Evolutionary conservation across 23 tunicate genomes (phyloP).

Genomic region (Trididemnum clinides): DNA sequence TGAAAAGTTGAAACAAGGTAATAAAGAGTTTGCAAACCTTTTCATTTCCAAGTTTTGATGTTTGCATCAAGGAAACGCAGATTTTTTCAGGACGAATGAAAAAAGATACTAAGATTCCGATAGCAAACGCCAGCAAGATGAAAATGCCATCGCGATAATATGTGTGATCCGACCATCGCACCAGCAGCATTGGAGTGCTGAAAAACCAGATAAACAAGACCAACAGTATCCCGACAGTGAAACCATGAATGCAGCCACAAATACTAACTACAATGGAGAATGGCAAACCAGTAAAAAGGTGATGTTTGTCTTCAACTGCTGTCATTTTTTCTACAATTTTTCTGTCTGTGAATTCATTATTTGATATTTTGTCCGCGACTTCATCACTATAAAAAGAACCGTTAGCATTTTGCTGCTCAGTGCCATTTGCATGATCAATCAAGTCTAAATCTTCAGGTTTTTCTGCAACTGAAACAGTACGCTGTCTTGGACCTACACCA

Average conservation of each 20-base stretch:
- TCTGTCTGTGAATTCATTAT: neutral
- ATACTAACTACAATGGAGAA: neutral
- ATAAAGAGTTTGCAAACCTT: too few relatives aligned
- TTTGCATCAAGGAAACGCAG: neutral
- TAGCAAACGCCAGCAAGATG: constrained; percentile 28
- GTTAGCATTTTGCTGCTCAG: neutral
- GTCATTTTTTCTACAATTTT: neutral
- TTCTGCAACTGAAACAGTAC: neutral
- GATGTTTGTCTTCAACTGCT: neutral
- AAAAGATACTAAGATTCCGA: constrained; percentile 3
- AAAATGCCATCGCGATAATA: constrained; percentile 1
- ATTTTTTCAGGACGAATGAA: neutral
- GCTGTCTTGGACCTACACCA: neutral
- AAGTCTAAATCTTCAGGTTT: neutral
- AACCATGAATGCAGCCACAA: constrained; percentile 36
- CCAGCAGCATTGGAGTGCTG: constrained; percentile 46
- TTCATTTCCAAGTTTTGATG: too few relatives aligned
- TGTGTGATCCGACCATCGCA: constrained; percentile 45
- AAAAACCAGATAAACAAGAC: constrained; percentile 65
- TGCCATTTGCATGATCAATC: neutral
- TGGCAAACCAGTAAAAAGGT: neutral
- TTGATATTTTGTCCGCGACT: neutral
- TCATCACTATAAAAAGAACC: neutral
- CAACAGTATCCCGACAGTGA: constrained; percentile 27
- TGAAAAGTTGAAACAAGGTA: too few relatives aligned